Evolutionary conservation across 2,113 vertebrate genomes (phyloP), one percentile per base, ranked within the genome.

Genomic region (Labrus mixtus): DNA sequence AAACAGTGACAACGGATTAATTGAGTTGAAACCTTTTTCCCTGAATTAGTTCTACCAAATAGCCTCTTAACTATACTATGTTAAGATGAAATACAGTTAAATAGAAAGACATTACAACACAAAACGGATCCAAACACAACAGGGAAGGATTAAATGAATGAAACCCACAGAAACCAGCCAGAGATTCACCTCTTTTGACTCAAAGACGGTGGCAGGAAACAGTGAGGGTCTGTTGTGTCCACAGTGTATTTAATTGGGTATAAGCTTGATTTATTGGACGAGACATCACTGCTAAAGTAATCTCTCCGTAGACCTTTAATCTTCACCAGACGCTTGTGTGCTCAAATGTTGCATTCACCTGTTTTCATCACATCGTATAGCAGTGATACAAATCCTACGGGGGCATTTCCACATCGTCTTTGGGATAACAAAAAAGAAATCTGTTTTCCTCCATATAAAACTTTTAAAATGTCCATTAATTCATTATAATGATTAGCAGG

Each of bases 31-130:
- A 89, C 68, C 71, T 68, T 68, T 87, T 84, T 87, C 89, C 92
- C 90, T 91, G 89, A 93, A 89, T 90, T 93, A 91, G 76, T 85
- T 84, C 89, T 91, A 93, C 68, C 69, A 78, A 88, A 88, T 57
- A 89, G 67, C 74, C 66, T 88, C 76, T 80, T 76, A 59, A 84
- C 85, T 89, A 83, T 37, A 81, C 84, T 79, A 92, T 76, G 78
- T 86, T 88, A 89, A 72, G 73, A 85, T 85, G 83, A 89, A 83
- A 89, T 66, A 89, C 86, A 85, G 83, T 84, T 84, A 87, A 87
- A 91, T 84, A 90, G 76, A 84, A 43, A 81, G 85, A 91, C 90
- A 74, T 69, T 87, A 91, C 83, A 86, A 87, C 80, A 90, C 86
- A 87, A 86, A 87, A 89, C 50, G 4, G 60, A 90, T 75, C 77